These are phyloP conservation scores for Myotis vivesi DNA, from an alignment of 2,797 vertebrate species.

Conservation along the genomic window DNA sequence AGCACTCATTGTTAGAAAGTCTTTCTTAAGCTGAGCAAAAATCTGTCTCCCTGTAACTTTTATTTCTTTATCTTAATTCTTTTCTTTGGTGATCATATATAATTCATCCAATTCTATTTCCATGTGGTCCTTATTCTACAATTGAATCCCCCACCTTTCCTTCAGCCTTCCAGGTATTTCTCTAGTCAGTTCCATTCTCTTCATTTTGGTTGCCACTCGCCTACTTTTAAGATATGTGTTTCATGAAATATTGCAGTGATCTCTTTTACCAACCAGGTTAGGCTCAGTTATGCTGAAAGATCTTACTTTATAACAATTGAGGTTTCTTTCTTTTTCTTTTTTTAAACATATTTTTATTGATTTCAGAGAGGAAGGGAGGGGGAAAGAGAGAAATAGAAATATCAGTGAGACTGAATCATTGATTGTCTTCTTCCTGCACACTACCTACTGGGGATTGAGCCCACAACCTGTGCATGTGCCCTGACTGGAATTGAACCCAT, in stretches of 20 bases:
- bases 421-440: too few relatives aligned
- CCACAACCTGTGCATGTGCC: too few relatives aligned
- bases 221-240: not conserved
- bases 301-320: not conserved
- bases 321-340: not conserved
- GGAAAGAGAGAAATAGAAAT: too few relatives aligned
- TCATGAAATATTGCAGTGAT: not conserved
- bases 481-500: too few relatives aligned
- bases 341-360: too few relatives aligned
- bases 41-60: not conserved
- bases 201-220: not conserved
- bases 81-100: not conserved
- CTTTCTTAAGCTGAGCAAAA: not conserved
- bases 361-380: too few relatives aligned
- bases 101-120: not conserved
- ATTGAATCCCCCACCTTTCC: not conserved
- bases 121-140: not conserved
- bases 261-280: not conserved
- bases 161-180: not conserved
- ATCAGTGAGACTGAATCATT: too few relatives aligned
- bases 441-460: too few relatives aligned
- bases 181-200: not conserved
- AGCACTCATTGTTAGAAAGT: not conserved
- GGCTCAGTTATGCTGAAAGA: not conserved
- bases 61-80: not conserved